Base-by-base conservation (phyloP, 2,113 vertebrate species). In the Gila orcuttii region DNA sequence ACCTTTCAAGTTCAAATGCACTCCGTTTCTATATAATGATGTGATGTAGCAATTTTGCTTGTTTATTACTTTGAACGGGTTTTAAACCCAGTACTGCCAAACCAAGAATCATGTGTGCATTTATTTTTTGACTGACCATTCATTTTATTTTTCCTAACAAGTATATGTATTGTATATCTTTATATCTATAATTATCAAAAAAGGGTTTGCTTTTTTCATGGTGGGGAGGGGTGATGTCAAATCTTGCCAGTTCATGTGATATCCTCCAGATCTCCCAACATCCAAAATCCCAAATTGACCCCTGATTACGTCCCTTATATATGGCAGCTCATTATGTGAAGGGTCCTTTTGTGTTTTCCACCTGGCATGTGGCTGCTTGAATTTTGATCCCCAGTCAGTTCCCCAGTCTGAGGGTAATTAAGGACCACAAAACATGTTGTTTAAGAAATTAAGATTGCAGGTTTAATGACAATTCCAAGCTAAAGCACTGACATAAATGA, bases 351-450 rank as follows among this genome's bases (percentile, higher is more conserved):
- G 47, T 77, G 76, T 75, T 84, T 75, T 77, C 83, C 79, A 83
- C 78, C 80, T 77, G 85, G 39, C 28, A 28, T 60, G 66, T 60
- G 85, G 71, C 84, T 85, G 85, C 85, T 73, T 77, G 83, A 82
- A 82, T 71, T 77, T 59, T 82, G 85, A 69, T 66, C 73, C 76
- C 55, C 69, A 55, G 78, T 55, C 64, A 82, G 45, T 47, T 60
- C 47, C 78, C 45, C 28, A 0, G 36, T 25, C 47, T 79, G 28
- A 21, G 19, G 31, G 79, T 85, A 85, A 85, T 88, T 88, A 82
- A 9, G 25, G 52, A 47, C 59, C 3, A 28, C 82, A 79, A 85
- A 85, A 75, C 66, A 82, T 39, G 17, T 71, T 42, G 1, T 71
- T 42, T 12, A 42, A 42, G 36, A 42, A 71, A 71, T 71, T 23